Evolutionary conservation across 2,888 invertebrate genomes (phyloP).

Genomic region (Seira musarum): DNA sequence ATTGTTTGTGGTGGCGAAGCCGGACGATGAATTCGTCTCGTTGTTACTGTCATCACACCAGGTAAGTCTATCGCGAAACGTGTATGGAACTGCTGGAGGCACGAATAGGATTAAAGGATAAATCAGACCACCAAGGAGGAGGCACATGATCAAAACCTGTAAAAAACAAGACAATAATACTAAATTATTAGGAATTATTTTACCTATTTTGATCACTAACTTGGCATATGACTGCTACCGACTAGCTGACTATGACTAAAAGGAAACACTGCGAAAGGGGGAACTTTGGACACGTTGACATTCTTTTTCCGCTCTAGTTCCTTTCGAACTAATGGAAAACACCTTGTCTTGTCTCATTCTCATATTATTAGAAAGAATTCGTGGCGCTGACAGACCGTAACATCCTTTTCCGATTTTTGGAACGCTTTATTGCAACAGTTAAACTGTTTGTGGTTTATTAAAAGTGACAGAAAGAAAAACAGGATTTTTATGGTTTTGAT

Average conservation of each 20-base stretch:
- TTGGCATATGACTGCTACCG: not conserved
- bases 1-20: constrained; percentile 10
- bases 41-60: constrained; percentile 57
- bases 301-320: constrained; percentile 2
- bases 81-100: constrained; percentile 65
- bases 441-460: constrained; percentile 27
- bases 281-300: not conserved
- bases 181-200: constrained; percentile 29
- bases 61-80: constrained; percentile 60
- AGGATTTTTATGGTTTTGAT: constrained; percentile 23
- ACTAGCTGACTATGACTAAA: not conserved
- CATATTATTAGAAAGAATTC: constrained; percentile 13
- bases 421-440: constrained; percentile 3
- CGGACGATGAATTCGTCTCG: not conserved
- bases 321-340: constrained; percentile 23
- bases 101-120: constrained; percentile 66
- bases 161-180: constrained; percentile 31
- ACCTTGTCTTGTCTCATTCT: not conserved
- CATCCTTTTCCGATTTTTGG: not conserved
- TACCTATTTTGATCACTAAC: too few species aligned
- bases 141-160: constrained; percentile 65
- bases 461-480: constrained; percentile 18
- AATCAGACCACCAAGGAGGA: constrained; percentile 65
- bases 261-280: not conserved
- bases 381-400: not conserved